phyloP scores from a whole-genome alignment of 2,888 invertebrate species.

The Cephonodes hylas region DNA sequence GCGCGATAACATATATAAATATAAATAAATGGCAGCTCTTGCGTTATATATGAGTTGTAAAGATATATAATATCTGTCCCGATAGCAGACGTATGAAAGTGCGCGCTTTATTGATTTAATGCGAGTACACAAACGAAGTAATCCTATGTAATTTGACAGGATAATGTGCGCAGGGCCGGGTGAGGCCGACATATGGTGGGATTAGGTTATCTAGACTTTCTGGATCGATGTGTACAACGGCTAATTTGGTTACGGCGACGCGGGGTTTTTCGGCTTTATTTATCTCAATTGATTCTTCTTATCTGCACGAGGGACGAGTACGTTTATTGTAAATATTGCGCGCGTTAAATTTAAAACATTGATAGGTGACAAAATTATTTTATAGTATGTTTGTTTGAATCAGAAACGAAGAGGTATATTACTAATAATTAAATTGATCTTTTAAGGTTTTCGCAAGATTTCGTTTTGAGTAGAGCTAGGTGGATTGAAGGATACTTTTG shows the following conservation, averaged over 20 bases:
- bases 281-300: not conserved
- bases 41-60: conserved; percentile 57
- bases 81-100: conserved; percentile 48
- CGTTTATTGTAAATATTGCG: too few species aligned
- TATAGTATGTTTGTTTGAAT: too few species aligned
- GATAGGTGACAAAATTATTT: too few species aligned
- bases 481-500: too few species aligned
- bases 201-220: conserved; percentile 18
- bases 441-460: too few species aligned
- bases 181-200: conserved; percentile 1
- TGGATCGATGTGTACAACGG: not conserved
- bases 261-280: not conserved
- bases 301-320: too few species aligned
- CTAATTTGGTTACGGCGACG: not conserved
- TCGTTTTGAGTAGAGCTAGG: too few species aligned
- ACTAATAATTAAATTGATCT: too few species aligned
- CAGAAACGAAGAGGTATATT: too few species aligned
- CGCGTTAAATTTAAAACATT: too few species aligned
- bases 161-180: conserved; percentile 26
- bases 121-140: conserved; percentile 33
- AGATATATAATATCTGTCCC: conserved; percentile 61
- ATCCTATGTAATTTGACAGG: conserved; percentile 43
- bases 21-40: conserved; percentile 69
- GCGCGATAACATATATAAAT: conserved; percentile 63
- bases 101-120: conserved; percentile 51